Conservation (phyloP, 2,797 vertebrate species). For the Betta splendens region DNA sequence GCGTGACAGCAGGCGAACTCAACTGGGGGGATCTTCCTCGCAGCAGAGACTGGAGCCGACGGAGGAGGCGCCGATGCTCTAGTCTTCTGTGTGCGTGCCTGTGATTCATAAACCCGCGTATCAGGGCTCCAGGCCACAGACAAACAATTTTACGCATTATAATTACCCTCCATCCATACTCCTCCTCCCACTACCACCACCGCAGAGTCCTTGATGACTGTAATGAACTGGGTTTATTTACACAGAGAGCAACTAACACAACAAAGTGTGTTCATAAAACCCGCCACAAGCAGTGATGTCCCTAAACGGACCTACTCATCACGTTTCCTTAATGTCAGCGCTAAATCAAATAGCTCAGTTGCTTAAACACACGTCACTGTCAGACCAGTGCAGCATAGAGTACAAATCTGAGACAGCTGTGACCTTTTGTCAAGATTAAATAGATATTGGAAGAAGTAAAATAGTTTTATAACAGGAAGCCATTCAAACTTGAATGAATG, state of each 20-base stretch:
- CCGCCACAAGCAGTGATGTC: neutral
- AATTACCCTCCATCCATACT: neutral
- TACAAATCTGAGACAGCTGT: neutral
- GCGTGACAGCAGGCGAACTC: constrained; percentile 12
- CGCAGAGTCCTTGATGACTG: constrained; percentile 37
- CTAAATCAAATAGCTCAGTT: neutral
- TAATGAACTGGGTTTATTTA: constrained; percentile 46
- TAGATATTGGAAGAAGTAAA: neutral
- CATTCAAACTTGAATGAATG: neutral
- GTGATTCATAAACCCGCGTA: constrained; percentile 13
- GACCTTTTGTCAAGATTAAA: neutral
- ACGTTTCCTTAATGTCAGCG: too few relatives aligned
- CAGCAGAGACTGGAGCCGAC: constrained; percentile 11
- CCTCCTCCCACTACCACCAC: neutral
- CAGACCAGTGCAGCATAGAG: neutral
- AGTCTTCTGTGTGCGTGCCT: constrained; percentile 11
- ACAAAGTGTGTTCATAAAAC: constrained; percentile 14
- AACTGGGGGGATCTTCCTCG: constrained; percentile 1
- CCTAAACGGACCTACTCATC: neutral
- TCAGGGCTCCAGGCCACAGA: constrained; percentile 15
- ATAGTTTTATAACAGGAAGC: neutral
- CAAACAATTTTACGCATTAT: constrained; percentile 26
- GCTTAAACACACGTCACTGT: neutral
- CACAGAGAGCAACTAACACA: constrained; percentile 3
- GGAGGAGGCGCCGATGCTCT: constrained; percentile 5